Conservation (phyloP, 2,888 invertebrate species). For the Drosophila neonasuta region DNA sequence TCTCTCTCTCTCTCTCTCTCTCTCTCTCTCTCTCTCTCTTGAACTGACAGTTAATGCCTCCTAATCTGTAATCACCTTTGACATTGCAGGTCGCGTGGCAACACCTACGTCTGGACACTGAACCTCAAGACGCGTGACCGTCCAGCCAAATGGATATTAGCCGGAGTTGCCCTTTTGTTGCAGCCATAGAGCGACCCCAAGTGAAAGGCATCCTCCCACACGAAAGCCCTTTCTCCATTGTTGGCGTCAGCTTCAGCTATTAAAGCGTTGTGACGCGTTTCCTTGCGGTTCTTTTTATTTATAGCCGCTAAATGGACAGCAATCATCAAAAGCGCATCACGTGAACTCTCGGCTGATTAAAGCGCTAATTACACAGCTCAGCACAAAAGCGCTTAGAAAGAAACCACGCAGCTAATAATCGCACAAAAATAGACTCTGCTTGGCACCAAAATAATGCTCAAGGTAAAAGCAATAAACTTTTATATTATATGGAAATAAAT, state of each 20-base stretch:
- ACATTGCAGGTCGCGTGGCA: constrained; percentile 87
- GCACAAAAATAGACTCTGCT: background rate
- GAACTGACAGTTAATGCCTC: background rate
- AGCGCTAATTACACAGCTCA: constrained; percentile 9
- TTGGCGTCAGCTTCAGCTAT: background rate
- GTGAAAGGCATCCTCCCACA: background rate
- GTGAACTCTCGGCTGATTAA: constrained; percentile 25
- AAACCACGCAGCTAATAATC: background rate
- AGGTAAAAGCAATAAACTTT: background rate
- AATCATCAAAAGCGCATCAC: constrained; percentile 18
- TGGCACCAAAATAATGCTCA: background rate
- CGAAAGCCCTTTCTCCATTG: constrained; percentile 2
- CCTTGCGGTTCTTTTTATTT: constrained; percentile 17
- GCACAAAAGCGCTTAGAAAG: background rate
- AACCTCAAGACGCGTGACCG: constrained; percentile 94
- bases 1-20: no score
- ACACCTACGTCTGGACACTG: constrained; percentile 98
- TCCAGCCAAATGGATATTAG: constrained; percentile 95
- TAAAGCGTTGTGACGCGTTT: constrained; percentile 7
- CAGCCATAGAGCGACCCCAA: constrained; percentile 84
- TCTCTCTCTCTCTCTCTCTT: background rate
- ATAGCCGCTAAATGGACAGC: constrained; percentile 8
- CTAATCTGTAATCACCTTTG: background rate
- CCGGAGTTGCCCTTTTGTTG: constrained; percentile 94
- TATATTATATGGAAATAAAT: no score